A percentile compares a stretch with the other conserved stretches of the same genome.
These are phyloP conservation scores for Pristiophorus japonicus DNA, from an alignment of 2,113 vertebrate genomes.

Conservation along the genomic window DNA sequence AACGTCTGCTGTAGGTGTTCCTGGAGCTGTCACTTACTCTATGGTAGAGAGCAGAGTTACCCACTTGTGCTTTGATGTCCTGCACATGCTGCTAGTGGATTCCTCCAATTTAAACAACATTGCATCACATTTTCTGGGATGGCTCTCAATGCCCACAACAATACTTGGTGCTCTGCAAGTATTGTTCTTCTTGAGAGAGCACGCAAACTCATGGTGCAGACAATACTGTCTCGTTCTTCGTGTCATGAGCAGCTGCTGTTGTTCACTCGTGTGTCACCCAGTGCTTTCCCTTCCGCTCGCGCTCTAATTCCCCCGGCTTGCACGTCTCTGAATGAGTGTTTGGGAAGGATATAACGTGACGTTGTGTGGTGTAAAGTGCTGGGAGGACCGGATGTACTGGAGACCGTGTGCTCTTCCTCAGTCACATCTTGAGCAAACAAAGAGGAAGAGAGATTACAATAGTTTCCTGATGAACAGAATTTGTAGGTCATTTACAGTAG, in stretches of 20 bases:
- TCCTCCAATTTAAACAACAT: neutral
- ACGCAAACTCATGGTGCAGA: too few relatives aligned
- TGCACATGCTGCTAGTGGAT: neutral
- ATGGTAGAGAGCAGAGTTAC: neutral
- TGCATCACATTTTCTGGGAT: too few relatives aligned
- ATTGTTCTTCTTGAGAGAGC: neutral
- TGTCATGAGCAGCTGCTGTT: neutral
- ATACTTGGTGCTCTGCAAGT: neutral
- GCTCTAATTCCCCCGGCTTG: neutral
- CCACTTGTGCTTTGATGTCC: neutral
- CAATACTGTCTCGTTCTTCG: neutral
- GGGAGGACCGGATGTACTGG: neutral
- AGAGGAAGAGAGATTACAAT: neutral
- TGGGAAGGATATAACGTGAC: neutral
- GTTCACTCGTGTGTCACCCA: neutral
- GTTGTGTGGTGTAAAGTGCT: neutral
- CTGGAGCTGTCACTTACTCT: neutral
- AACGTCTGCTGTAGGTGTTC: neutral
- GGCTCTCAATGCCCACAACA: too few relatives aligned
- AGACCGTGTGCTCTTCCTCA: neutral
- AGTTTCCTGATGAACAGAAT: neutral
- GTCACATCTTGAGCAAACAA: neutral
- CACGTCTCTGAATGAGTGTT: neutral
- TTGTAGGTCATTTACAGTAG: neutral
- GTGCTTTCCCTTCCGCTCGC: neutral